Base-by-base conservation (phyloP, 2,113 vertebrate genomes). In the Lucifuga dentata region DNA sequence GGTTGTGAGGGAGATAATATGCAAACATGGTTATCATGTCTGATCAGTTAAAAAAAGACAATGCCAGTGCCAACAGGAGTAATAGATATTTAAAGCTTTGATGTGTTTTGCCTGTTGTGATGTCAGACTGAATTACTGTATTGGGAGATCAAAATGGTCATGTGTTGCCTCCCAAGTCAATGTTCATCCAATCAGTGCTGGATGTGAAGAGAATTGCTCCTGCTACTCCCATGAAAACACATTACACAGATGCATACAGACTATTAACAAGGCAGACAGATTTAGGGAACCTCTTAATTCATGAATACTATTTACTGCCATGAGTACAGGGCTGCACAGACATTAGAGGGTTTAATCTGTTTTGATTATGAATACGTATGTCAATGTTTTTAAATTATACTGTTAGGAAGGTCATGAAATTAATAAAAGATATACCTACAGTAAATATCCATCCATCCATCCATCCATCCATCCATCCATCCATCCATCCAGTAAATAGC, bases 161-260 rank as follows among this genome's bases (percentile, higher is more conserved):
- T 59, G 44, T 16, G 53, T 39, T 56, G 12, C 35, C n/a, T 24
- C 8, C 33, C 17, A 29, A 68, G 61, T 59, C 26, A 68, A 58
- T 63, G 57, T 72, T 71, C 44, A 68, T 80, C 69, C 66, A 68
- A 61, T 80, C 65, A 72, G 16, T 3, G 2, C 52, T 43, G 32
- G 43, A 70, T 70, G 24, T 38, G 66, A 50, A 19, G 32, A 36
- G 29, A 70, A 67, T 63, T 48, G 11, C 50, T 46, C n/a, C 38
- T 24, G 20, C 67, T 58, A 11, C 23, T 40, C n/a, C 7, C 36
- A 40, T 58, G 36, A 48, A 69, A 32, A 16, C 26, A 40, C 24
- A 16, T 40, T 55, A 41, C 51, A 17, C 71, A 81, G 52, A 19
- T 35, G 61, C 13, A 23, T 29, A 29, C 26, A 29, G 26, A 24